A percentile compares a stretch with the other conserved stretches of the same genome.
Evolutionary conservation across 2,113 vertebrate genomes (phyloP).

Genomic region (Gallinago media): DNA sequence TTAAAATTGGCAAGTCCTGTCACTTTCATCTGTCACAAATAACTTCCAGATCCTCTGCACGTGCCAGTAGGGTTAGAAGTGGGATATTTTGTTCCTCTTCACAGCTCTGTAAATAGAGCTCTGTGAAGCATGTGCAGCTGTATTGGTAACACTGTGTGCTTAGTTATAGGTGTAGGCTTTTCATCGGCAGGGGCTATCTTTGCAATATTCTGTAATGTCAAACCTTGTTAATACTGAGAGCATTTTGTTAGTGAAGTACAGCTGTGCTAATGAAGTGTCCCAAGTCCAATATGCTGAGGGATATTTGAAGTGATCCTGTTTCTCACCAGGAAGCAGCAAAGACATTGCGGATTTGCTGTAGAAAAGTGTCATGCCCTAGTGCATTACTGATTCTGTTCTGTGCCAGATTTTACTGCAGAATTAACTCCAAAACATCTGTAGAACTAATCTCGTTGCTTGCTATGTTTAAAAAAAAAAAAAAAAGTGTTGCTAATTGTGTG

Average conservation of each 20-base stretch:
- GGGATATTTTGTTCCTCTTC: background rate
- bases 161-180: background rate
- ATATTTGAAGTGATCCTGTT: background rate
- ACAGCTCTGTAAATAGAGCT: background rate
- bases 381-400: background rate
- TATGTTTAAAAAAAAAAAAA: background rate
- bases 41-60: background rate
- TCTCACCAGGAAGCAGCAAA: background rate
- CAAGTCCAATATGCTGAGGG: background rate
- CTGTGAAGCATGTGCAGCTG: background rate
- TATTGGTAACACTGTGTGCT: background rate
- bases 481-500: background rate
- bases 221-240: background rate
- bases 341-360: background rate
- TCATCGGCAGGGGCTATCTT: background rate
- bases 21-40: background rate
- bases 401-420: background rate
- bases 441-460: background rate
- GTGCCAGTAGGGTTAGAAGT: background rate
- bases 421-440: constrained; percentile 43
- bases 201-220: background rate
- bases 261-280: background rate
- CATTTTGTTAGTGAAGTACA: background rate
- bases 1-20: background rate
- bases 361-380: background rate